phyloP scores from a whole-genome alignment of 2,797 vertebrate genomes.

The Graptemys geographica region DNA sequence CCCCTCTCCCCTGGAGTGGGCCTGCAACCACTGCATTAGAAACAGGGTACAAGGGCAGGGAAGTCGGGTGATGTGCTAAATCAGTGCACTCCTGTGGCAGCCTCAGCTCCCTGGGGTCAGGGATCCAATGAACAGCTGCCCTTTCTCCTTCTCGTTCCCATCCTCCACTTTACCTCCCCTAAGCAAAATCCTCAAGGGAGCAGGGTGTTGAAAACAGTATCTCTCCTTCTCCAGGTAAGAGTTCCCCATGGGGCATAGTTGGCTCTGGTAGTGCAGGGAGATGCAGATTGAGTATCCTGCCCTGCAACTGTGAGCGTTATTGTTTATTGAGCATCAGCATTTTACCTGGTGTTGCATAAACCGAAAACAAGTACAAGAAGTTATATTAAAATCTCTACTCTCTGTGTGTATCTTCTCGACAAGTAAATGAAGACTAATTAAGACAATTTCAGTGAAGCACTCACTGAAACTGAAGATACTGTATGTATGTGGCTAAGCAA shows the following conservation, averaged over 20 bases:
- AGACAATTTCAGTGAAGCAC: background rate
- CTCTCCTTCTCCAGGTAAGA: background rate
- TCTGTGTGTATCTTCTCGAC: accelerated
- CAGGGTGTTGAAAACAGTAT: background rate
- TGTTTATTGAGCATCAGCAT: background rate
- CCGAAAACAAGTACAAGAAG: background rate
- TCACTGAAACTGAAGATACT: background rate
- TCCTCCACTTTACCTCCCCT: background rate
- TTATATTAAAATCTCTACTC: accelerated
- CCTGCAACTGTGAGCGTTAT: background rate
- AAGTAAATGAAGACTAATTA: background rate
- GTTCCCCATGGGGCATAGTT: background rate
- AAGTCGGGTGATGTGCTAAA: background rate
- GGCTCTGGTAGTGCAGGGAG: background rate
- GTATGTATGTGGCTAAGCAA: background rate
- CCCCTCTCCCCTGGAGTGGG: background rate
- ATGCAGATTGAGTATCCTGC: background rate
- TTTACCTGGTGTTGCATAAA: background rate
- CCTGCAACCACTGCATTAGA: background rate
- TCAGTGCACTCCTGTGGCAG: background rate
- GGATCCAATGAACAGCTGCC: background rate
- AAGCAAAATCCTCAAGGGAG: accelerated
- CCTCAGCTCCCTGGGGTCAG: accelerated
- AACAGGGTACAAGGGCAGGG: background rate
- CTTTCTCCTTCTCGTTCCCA: background rate